Conservation (phyloP, 2,113 vertebrate species). For the Acanthisitta chloris region DNA sequence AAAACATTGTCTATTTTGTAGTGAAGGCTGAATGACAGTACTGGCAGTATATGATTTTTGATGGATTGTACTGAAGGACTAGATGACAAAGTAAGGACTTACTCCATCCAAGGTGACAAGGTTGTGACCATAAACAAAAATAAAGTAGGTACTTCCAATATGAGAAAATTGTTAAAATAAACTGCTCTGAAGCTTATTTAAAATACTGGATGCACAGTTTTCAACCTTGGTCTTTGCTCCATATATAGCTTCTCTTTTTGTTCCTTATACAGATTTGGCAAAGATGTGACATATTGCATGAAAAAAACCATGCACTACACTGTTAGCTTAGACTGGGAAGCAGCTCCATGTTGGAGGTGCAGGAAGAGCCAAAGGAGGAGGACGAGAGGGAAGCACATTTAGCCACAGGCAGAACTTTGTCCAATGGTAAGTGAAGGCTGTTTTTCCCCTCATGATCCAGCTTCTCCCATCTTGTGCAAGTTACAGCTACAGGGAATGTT, state of each 20-base stretch:
- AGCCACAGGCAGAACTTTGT: not conserved
- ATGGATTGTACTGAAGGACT: not conserved
- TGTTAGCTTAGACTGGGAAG: not conserved
- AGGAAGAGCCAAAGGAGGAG: not conserved
- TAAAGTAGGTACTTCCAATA: not conserved
- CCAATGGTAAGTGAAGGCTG: not conserved
- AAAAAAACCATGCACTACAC: not conserved
- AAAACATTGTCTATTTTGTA: not conserved
- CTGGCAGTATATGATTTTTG: not conserved
- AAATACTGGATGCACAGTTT: not conserved
- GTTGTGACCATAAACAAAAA: not conserved
- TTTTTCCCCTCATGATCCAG: not conserved
- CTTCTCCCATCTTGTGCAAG: not conserved
- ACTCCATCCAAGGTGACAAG: not conserved
- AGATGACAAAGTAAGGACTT: not conserved
- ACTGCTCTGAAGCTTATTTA: not conserved
- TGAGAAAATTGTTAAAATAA: not conserved
- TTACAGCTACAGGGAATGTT: not conserved
- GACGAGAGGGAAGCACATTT: not conserved
- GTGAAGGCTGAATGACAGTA: not conserved
- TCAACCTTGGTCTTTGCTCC: not conserved
- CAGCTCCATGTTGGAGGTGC: not conserved
- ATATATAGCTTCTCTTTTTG: not conserved
- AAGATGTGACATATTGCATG: not conserved
- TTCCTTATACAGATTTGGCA: not conserved